Percentiles rank a stretch among this genome's conserved stretches.
Conservation (phyloP, 2,113 vertebrate genomes). For the Hyaena hyaena region DNA sequence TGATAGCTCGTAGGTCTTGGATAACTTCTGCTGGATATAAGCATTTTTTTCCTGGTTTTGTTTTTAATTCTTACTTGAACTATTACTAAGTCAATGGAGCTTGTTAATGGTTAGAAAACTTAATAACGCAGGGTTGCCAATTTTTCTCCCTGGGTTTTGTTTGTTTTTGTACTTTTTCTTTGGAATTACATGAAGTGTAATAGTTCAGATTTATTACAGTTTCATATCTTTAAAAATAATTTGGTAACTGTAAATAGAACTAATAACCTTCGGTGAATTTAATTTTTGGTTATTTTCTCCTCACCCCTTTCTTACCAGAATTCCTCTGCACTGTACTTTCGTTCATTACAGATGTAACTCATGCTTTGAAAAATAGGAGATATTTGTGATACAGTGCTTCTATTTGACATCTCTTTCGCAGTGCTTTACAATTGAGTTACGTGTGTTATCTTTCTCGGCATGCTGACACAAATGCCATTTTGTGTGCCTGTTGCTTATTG, state of each 20-base stretch:
- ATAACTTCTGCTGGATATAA: not conserved
- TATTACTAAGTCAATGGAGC: not conserved
- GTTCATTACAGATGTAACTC: not conserved
- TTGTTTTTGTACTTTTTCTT: not conserved
- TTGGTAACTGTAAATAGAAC: not conserved
- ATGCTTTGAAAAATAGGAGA: not conserved
- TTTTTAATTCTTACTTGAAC: not conserved
- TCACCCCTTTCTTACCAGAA: not conserved
- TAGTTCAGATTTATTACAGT: not conserved
- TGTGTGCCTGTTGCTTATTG: not conserved
- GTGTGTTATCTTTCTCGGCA: not conserved
- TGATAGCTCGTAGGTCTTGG: not conserved
- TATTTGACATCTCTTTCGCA: not conserved
- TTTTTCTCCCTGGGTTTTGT: not conserved
- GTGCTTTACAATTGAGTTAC: not conserved
- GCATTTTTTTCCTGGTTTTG: not conserved
- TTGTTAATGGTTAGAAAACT: conserved; percentile 4
- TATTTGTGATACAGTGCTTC: not conserved
- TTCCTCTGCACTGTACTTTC: not conserved
- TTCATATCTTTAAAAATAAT: not conserved
- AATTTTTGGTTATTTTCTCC: not conserved
- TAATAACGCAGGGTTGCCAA: not conserved
- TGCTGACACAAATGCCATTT: not conserved
- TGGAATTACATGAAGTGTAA: not conserved
- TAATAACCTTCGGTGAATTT: not conserved